Conservation (phyloP, 2,113 vertebrate species). For the Paratilapia polleni region DNA sequence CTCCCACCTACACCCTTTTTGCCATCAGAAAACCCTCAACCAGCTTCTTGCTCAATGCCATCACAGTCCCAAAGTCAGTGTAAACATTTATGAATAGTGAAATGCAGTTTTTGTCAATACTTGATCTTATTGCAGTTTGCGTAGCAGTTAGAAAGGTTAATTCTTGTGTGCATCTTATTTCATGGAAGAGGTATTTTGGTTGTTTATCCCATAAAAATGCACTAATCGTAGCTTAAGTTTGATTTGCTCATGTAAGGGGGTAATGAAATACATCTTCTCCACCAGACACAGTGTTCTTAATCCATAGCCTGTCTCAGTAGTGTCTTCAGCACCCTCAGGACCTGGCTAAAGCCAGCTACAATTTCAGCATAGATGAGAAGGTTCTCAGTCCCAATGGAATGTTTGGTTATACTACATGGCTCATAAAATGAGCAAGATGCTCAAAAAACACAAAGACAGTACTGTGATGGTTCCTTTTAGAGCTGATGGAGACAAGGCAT, state of each 20-base stretch:
- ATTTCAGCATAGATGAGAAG: background rate
- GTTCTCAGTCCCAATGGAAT: background rate
- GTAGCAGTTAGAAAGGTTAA: conserved; percentile 71
- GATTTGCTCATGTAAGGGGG: conserved; percentile 31
- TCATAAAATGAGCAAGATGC: conserved; percentile 41
- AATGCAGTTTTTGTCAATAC: conserved; percentile 80
- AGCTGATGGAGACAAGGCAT: conserved; percentile 50
- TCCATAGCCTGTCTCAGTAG: background rate
- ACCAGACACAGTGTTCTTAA: conserved; percentile 10
- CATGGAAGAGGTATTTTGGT: conserved; percentile 35
- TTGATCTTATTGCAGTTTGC: conserved; percentile 77
- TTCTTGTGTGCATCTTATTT: conserved; percentile 73
- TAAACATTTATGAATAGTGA: conserved; percentile 61
- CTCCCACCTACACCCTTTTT: conserved; percentile 20
- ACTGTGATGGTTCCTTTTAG: background rate
- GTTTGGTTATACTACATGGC: background rate
- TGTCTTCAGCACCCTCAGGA: conserved; percentile 7
- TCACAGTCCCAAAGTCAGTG: conserved; percentile 54
- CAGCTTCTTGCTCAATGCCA: conserved; percentile 30
- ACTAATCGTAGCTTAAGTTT: conserved; percentile 74
- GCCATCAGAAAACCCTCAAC: conserved; percentile 30
- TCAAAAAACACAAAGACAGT: background rate
- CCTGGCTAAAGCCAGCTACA: conserved; percentile 20
- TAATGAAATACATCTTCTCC: conserved; percentile 54
- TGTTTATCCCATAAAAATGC: conserved; percentile 69